Base-by-base conservation (phyloP, 2,888 invertebrate genomes). In the Andrena bucephala region DNA sequence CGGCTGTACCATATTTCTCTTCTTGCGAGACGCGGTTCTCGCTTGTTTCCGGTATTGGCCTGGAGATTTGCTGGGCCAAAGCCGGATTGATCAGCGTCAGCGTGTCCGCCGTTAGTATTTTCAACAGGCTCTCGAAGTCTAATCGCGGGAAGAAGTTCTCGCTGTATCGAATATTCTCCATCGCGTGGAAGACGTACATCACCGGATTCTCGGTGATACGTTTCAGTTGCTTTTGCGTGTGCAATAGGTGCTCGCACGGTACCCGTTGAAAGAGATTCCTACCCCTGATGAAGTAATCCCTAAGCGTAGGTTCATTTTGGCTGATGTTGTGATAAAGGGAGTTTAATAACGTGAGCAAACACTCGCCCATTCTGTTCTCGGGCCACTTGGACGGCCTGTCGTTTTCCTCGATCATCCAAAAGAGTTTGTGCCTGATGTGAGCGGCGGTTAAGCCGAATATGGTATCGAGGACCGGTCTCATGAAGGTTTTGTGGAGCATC, bases 201-300 rank as follows among this genome's bases (percentile, higher is more conserved):
- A 97, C 95, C 0, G 97, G 97, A 84, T 96, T 95, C 90, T 97
- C 96, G 2, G 96, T 94, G 52, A 97, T 96, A 81, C 96, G 95
- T 10, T 96, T 95, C 71, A 98, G 94, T 69, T 95, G 95, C 87
- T 96, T 95, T 91, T 97, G 97, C n/a, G 96, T 94, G 77, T 95
- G 95, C 31, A 96, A 93, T 1, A 97, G 90, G 50, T 96, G 94
- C 36, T 96, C 96, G 77, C 95, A 95, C 0, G 97, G 96, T 79
- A 97, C 96, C 87, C 96, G 96, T 92, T 96, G 96, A 83, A 97
- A 96, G 69, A 97, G 95, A 94, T 98, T 97, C 85, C 96, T 96
- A 59, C 95, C 95, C 68, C 95, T 95, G 69, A 97, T 95, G 92
- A 98, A 98, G 91, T 96, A 98, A 93, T 97, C 97, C 2, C 95